Percentiles rank a stretch among this genome's conserved stretches.
These are phyloP conservation scores for Camponotus fellah DNA, from an alignment of 2,888 invertebrate species.

Conservation along the genomic window DNA sequence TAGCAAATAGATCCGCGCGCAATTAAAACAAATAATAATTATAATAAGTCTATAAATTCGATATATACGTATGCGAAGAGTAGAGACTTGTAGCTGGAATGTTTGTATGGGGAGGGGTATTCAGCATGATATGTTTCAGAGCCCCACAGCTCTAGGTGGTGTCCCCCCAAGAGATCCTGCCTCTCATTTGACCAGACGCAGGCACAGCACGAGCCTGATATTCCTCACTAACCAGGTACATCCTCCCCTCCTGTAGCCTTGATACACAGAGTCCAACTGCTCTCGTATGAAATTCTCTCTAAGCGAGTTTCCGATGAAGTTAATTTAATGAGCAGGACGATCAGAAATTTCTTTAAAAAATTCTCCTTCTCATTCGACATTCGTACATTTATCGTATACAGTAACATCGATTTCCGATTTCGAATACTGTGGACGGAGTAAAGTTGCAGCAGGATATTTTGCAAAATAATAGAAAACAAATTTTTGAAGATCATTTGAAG, in stretches of 20 bases:
- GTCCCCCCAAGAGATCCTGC: conserved; percentile 85
- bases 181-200: conserved; percentile 91
- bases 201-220: conserved; percentile 92
- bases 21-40: not conserved
- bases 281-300: conserved; percentile 59
- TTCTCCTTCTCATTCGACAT: not conserved
- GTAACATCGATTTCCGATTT: conserved; percentile 12
- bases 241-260: conserved; percentile 77
- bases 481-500: not conserved
- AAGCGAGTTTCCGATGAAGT: conserved; percentile 64
- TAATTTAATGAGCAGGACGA: conserved; percentile 50
- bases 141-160: conserved; percentile 87
- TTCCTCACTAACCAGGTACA: conserved; percentile 89
- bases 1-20: not conserved
- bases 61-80: conserved; percentile 18
- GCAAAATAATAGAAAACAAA: not conserved
- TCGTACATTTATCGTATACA: conserved; percentile 5
- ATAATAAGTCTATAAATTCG: conserved; percentile 20
- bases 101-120: conserved; percentile 77
- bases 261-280: conserved; percentile 67
- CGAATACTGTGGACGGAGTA: not conserved
- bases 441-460: conserved; percentile 28
- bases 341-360: conserved; percentile 16
- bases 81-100: conserved; percentile 63
- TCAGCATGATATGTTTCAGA: conserved; percentile 87